phyloP scores from a whole-genome alignment of 2,797 vertebrate genomes.

The Lepidocolaptes lacrymiger region DNA sequence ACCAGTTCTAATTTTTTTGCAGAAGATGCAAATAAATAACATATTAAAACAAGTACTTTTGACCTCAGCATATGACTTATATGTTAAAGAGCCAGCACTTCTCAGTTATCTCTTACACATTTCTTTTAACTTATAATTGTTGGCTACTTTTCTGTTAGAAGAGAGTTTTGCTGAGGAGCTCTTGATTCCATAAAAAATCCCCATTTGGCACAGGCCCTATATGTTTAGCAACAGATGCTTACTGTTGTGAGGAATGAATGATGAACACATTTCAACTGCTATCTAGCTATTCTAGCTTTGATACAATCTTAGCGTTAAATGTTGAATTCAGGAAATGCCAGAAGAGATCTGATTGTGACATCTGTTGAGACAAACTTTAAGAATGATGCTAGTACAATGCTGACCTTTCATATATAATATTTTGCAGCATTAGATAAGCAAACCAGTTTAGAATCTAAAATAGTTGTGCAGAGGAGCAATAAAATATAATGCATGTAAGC shows the following conservation, averaged over 20 bases:
- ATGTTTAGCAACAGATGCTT: background rate
- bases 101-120: background rate
- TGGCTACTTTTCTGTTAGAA: background rate
- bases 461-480: background rate
- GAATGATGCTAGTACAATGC: slow-evolving; percentile 12
- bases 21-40: background rate
- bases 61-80: background rate
- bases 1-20: background rate
- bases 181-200: background rate
- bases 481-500: background rate
- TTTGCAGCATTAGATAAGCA: slow-evolving; percentile 3
- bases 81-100: background rate
- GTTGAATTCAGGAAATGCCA: slow-evolving; percentile 42
- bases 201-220: background rate
- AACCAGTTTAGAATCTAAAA: background rate
- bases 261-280: slow-evolving; percentile 29
- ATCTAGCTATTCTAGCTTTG: slow-evolving; percentile 48
- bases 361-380: slow-evolving; percentile 14
- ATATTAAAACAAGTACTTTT: background rate
- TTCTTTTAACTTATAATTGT: background rate
- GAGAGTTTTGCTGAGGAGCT: background rate
- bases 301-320: slow-evolving; percentile 46
- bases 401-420: background rate
- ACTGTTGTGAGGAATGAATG: slow-evolving; percentile 48
- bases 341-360: slow-evolving; percentile 42